phyloP scores from a whole-genome alignment of 2,797 vertebrate species.

The Falco berigora region DNA sequence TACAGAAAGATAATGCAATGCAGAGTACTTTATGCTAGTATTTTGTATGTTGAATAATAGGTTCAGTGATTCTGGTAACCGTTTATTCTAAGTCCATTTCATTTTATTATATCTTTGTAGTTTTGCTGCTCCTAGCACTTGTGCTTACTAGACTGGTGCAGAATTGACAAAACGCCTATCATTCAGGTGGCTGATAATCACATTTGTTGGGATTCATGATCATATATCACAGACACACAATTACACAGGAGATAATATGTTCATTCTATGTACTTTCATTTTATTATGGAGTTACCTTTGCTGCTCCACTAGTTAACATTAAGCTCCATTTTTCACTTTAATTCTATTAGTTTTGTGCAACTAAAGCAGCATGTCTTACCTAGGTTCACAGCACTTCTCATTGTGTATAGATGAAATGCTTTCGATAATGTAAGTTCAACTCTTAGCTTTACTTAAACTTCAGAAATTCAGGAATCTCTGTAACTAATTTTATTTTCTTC shows the following conservation, averaged over 20 bases:
- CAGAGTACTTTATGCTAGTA: neutral
- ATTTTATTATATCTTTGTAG: conserved; percentile 1
- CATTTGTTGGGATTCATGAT: neutral
- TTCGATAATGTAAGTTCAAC: neutral
- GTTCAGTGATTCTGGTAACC: neutral
- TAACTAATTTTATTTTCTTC: neutral
- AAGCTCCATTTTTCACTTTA: neutral
- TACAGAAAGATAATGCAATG: neutral
- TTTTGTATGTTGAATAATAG: neutral
- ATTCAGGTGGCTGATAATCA: neutral
- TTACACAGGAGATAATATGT: neutral
- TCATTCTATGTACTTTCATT: neutral
- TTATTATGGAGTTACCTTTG: neutral
- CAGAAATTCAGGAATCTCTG: neutral
- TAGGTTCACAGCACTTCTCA: neutral
- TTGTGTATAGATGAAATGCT: neutral
- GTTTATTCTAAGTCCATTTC: neutral
- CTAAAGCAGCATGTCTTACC: neutral
- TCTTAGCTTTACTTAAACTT: neutral
- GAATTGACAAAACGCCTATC: neutral
- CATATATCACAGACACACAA: neutral
- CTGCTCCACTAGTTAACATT: neutral
- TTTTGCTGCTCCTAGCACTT: neutral
- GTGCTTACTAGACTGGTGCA: neutral
- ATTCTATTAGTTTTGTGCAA: neutral